phyloP scores from a whole-genome alignment of 2,797 vertebrate genomes.

The Parambassis ranga region DNA sequence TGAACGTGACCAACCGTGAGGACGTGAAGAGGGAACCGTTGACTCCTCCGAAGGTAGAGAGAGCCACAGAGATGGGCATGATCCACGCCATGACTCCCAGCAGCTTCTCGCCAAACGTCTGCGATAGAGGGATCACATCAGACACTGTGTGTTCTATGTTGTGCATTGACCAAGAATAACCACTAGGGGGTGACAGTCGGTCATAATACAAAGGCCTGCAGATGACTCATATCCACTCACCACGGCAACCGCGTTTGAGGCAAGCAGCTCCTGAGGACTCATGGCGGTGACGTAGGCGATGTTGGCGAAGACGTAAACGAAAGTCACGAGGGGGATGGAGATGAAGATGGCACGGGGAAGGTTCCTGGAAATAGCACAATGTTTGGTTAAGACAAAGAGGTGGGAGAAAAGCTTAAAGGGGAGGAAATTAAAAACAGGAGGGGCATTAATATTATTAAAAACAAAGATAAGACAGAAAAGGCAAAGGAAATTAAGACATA shows the following conservation, averaged over 20 bases:
- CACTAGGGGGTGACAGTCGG: constrained; percentile 41
- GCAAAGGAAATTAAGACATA: constrained; percentile 28
- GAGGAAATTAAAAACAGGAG: constrained; percentile 45
- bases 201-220: not conserved
- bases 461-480: constrained; percentile 4
- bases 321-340: constrained; percentile 93
- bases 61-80: constrained; percentile 95
- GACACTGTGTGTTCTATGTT: no score
- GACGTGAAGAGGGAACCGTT: constrained; percentile 96
- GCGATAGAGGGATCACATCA: constrained; percentile 20
- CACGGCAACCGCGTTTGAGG: constrained; percentile 95
- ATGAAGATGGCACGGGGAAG: constrained; percentile 95
- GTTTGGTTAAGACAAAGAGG: not conserved
- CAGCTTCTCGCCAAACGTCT: constrained; percentile 95
- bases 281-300: constrained; percentile 95
- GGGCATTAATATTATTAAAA: constrained; percentile 12
- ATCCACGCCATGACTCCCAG: constrained; percentile 94
- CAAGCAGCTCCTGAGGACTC: constrained; percentile 92
- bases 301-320: constrained; percentile 95
- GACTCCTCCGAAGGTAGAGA: constrained; percentile 94
- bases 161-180: not conserved
- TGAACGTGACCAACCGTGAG: constrained; percentile 88
- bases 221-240: constrained; percentile 70
- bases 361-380: constrained; percentile 77
- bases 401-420: not conserved